Base-by-base conservation (phyloP, 2,113 vertebrate genomes). In the Oxygymnocypris stewartii region DNA sequence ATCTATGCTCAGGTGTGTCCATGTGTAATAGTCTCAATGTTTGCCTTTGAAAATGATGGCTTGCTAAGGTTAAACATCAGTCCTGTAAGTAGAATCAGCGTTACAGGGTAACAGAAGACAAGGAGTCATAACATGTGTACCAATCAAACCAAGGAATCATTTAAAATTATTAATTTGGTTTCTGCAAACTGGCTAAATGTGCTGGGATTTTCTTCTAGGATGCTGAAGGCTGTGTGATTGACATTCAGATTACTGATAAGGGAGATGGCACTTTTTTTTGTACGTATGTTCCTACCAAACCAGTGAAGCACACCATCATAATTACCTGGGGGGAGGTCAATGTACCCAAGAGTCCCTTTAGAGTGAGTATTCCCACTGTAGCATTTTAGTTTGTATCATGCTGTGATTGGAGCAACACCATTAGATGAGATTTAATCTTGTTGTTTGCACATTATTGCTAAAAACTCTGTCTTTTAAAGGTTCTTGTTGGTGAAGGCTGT, bases 271-370 rank as follows among this genome's bases (percentile, higher is more conserved):
- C 97, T 35, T 99, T 95, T 90, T 91, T 94, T 81, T 99, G 97
- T 20, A 94, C 95, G 89, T 99, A 99, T 1, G 91, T 97, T 73
- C 97, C 98, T 76, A 94, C 93, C 88, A 99, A 98, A 91, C 91
- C 98, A 88, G 96, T 99, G 86, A 99, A 99, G 85, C 97, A 99
- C 93, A 99, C 98, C 51, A 94, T 99, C 93, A 97, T 99, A 83
- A 82, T 99, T 79, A 95, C 96, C 89, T 99, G 98, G 98, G 97
- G 96, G 0, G 96, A 96, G 0, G 97, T 99, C 92, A 98, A 94
- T 12, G 93, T 98, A 40, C 96, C 97, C 88, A 96, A 96, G 93
- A 98, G 98, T 89, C 98, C 98, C 84, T 99, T 97, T 93, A 95
- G 98, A 84, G 98, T 99, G 87, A 92, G 95, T 44, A 59, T 57